Conservation (phyloP, 2,888 invertebrate species). For the Buathra laborator region DNA sequence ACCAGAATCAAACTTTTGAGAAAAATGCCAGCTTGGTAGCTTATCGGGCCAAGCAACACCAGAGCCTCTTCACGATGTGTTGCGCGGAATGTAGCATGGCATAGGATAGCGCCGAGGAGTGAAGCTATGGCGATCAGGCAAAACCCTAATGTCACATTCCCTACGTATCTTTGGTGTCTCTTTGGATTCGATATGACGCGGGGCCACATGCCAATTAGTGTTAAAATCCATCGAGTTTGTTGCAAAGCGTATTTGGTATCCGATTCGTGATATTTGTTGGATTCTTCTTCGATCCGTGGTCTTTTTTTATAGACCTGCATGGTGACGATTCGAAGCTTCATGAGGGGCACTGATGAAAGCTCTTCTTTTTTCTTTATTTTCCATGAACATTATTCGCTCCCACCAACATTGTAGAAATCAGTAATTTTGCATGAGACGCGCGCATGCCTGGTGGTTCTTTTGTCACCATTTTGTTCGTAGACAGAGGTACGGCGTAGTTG, state of each 20-base stretch:
- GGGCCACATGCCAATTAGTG: slow-evolving; percentile 60
- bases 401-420: too few relatives aligned
- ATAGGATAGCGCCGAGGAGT: slow-evolving; percentile 32
- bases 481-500: too few relatives aligned
- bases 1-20: slow-evolving; percentile 55
- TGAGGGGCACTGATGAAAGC: neutral
- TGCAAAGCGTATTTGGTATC: slow-evolving; percentile 55
- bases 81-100: slow-evolving; percentile 25
- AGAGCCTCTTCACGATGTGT: slow-evolving; percentile 6
- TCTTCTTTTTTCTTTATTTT: neutral
- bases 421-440: too few relatives aligned
- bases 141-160: slow-evolving; percentile 7
- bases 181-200: slow-evolving; percentile 41
- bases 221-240: slow-evolving; percentile 61
- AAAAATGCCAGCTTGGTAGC: slow-evolving; percentile 17
- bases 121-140: neutral
- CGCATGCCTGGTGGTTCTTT: too few relatives aligned
- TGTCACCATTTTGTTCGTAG: too few relatives aligned
- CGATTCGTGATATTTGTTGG: slow-evolving; percentile 29
- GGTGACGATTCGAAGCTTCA: neutral
- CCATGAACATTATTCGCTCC: neutral
- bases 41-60: slow-evolving; percentile 47
- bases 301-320: neutral
- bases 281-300: neutral
- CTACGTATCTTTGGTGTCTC: slow-evolving; percentile 17